Evolutionary conservation across 2,888 invertebrate species (phyloP).

Genomic region (Phania funesta): DNA sequence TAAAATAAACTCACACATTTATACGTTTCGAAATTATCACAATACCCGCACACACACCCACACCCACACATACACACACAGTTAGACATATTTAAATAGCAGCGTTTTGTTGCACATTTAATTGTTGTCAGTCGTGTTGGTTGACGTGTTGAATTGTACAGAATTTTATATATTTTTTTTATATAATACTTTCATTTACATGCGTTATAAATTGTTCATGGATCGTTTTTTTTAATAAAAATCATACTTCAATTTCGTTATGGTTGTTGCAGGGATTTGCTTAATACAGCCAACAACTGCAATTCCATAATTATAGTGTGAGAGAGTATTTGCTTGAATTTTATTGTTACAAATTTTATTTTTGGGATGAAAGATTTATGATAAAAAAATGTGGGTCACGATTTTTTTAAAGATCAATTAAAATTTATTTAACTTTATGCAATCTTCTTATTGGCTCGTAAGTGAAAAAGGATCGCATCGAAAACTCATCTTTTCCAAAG

Average conservation of each 20-base stretch:
- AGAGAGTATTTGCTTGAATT: background rate
- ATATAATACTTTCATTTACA: constrained; percentile 28
- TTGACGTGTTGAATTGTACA: constrained; percentile 63
- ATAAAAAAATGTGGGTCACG: no score
- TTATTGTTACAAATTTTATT: no score
- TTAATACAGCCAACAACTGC: background rate
- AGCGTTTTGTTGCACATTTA: constrained; percentile 61
- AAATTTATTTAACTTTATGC: no score
- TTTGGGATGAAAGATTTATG: no score
- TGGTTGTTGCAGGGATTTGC: background rate
- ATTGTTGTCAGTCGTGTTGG: constrained; percentile 62
- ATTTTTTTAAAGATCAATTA: no score
- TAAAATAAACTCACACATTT: constrained; percentile 41
- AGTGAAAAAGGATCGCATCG: no score
- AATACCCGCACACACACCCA: constrained; percentile 11
- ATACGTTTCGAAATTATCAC: constrained; percentile 36
- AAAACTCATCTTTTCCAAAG: no score
- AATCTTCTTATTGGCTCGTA: no score
- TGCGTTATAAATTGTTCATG: constrained; percentile 1
- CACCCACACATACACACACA: constrained; percentile 8
- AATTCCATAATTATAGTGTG: background rate
- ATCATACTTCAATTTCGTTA: background rate
- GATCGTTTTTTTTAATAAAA: background rate
- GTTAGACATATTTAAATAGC: constrained; percentile 54
- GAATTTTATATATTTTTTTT: constrained; percentile 45